These are phyloP conservation scores for Corythornis madagascariensis DNA, from an alignment of 2,113 vertebrate genomes.

Conservation along the genomic window DNA sequence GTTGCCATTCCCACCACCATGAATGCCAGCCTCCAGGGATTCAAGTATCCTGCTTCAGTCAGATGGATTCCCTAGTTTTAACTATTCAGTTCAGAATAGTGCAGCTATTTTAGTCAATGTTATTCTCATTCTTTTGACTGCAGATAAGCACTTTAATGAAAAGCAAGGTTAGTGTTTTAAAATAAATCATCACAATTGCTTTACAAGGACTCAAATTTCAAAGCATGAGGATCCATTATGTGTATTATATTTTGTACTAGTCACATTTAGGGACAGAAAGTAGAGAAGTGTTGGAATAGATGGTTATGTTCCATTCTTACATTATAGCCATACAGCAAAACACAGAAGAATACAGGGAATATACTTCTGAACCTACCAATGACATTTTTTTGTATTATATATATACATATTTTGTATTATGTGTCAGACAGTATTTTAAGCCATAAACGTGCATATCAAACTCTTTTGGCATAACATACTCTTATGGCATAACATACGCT, in stretches of 20 bases:
- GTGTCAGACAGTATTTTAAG: background rate
- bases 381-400: background rate
- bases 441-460: background rate
- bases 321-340: background rate
- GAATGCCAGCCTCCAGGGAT: background rate
- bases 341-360: background rate
- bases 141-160: background rate
- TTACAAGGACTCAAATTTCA: background rate
- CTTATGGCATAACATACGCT: background rate
- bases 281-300: background rate
- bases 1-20: background rate
- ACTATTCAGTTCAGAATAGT: background rate
- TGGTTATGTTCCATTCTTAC: background rate
- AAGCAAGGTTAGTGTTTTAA: background rate
- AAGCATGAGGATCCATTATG: background rate
- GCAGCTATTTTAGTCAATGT: background rate
- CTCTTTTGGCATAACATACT: background rate
- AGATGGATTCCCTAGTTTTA: background rate
- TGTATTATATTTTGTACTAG: background rate
- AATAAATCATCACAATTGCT: background rate
- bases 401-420: background rate
- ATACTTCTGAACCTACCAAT: background rate
- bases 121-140: background rate
- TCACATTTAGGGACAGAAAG: background rate
- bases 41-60: background rate